Evolutionary conservation across 2,113 vertebrate genomes (phyloP).

Genomic region (Clupea harengus): DNA sequence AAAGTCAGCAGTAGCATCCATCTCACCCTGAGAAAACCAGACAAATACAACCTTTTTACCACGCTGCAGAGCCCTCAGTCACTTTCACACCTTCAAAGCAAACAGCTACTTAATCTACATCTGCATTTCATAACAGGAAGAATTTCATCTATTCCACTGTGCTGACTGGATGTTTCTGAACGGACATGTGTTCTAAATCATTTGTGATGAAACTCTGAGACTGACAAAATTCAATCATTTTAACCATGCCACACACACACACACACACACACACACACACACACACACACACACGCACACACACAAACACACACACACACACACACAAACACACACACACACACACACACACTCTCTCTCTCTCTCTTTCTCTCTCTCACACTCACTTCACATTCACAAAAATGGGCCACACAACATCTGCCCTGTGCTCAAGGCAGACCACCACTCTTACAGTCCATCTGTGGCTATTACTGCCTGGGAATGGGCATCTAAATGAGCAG

Average conservation of each 20-base stretch:
- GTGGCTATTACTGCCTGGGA: neutral
- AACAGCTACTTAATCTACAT: neutral
- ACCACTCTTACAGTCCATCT: neutral
- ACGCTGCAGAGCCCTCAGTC: neutral
- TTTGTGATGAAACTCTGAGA: neutral
- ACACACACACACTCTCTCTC: neutral
- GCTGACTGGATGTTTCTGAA: neutral
- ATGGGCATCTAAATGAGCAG: neutral
- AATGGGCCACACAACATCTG: neutral
- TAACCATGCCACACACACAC: neutral
- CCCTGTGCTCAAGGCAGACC: neutral
- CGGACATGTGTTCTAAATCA: neutral
- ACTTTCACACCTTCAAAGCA: constrained; percentile 2
- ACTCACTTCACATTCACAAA: neutral
- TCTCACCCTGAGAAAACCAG: neutral
- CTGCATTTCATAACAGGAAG: neutral
- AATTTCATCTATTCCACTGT: neutral
- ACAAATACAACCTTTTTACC: neutral
- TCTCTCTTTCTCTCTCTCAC: neutral
- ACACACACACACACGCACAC: neutral
- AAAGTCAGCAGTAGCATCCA: neutral
- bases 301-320: neutral
- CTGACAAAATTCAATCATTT: neutral
- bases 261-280: no score
- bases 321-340: neutral